phyloP scores from a whole-genome alignment of 2,113 vertebrate species.

The Macquaria ambigua region DNA sequence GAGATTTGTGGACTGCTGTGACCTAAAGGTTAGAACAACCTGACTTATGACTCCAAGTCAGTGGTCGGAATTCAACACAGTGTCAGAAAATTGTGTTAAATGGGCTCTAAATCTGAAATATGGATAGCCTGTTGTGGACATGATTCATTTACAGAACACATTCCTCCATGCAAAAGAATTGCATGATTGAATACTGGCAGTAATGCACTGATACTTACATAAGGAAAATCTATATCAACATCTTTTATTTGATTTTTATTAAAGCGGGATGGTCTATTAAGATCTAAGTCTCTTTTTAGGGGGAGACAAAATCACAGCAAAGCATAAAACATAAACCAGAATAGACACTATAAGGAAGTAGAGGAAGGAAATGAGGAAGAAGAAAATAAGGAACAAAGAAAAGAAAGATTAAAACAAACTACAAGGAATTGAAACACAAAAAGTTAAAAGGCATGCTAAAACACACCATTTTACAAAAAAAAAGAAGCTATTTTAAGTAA shows the following conservation, averaged over 20 bases:
- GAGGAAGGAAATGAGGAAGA: background rate
- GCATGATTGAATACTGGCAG: background rate
- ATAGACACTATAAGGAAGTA: background rate
- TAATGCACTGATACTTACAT: background rate
- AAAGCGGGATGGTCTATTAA: background rate
- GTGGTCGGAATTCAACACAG: background rate
- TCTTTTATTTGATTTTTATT: conserved; percentile 15
- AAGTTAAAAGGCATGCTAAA: background rate
- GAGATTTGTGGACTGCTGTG: conserved; percentile 11
- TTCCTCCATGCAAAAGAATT: background rate
- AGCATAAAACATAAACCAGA: background rate
- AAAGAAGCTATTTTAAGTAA: background rate
- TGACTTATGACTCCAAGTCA: background rate
- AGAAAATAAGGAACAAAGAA: background rate
- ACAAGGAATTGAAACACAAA: background rate
- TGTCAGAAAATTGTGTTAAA: background rate
- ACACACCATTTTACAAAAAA: background rate
- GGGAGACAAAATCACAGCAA: background rate
- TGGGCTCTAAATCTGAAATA: background rate
- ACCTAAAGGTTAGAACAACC: background rate
- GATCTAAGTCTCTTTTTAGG: background rate
- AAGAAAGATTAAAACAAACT: background rate
- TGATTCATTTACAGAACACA: background rate
- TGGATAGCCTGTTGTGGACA: background rate
- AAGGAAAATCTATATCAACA: background rate